Evolutionary conservation across 2,113 vertebrate species (phyloP).

Genomic region (Neodontobutis hainanensis): DNA sequence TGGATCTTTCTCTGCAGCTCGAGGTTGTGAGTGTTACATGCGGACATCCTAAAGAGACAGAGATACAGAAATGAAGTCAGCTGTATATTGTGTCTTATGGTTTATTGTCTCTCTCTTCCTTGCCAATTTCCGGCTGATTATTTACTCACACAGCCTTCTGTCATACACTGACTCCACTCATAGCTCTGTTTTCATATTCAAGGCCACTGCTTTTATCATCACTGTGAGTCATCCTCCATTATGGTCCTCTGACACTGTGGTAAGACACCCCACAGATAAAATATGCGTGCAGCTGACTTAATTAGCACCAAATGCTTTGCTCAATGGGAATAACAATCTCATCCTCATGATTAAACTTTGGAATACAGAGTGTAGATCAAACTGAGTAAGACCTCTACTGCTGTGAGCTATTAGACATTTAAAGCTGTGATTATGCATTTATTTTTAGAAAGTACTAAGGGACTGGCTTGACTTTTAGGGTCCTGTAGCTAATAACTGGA

Average conservation of each 20-base stretch:
- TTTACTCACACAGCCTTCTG: slow-evolving; percentile 32
- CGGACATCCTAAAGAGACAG: slow-evolving; percentile 64
- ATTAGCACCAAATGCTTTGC: slow-evolving; percentile 23
- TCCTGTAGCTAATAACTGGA: no score
- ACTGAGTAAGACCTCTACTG: slow-evolving; percentile 15
- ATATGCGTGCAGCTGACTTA: slow-evolving; percentile 21
- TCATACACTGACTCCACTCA: slow-evolving; percentile 2
- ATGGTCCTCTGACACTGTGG: slow-evolving; percentile 15
- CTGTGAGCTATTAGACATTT: not conserved
- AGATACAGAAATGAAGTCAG: no score
- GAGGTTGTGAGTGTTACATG: slow-evolving; percentile 63
- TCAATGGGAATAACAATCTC: slow-evolving; percentile 10
- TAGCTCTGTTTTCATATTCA: not conserved
- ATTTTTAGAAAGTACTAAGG: not conserved
- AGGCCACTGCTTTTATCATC: slow-evolving; percentile 16
- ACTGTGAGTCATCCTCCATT: slow-evolving; percentile 30
- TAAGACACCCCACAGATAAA: slow-evolving; percentile 27
- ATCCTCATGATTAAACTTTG: slow-evolving; percentile 16
- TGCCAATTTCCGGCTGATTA: slow-evolving; percentile 20
- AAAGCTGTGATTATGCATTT: not conserved
- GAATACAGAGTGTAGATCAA: not conserved
- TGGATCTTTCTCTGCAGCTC: slow-evolving; percentile 72
- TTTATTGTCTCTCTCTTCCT: not conserved
- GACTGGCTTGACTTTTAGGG: not conserved
- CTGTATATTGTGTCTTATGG: not conserved